Conservation (phyloP, 2,797 vertebrate species). For the Florisuga fusca region DNA sequence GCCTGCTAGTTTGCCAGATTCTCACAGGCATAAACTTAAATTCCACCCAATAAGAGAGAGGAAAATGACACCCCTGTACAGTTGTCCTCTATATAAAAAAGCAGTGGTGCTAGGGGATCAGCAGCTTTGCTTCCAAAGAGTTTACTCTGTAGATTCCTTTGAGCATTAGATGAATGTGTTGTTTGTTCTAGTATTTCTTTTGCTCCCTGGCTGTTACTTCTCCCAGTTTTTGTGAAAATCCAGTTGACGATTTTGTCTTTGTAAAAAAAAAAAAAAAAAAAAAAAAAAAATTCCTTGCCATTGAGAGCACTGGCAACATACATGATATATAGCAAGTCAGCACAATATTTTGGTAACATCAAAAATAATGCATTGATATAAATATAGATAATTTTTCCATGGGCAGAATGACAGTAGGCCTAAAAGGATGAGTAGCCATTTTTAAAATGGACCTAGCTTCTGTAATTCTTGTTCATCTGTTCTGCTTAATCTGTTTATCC, state of each 20-base stretch:
- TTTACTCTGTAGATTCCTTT: neutral
- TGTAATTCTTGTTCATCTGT: neutral
- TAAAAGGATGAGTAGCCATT: neutral
- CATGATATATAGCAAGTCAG: neutral
- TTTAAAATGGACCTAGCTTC: neutral
- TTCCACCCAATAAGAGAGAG: slow-evolving; percentile 27
- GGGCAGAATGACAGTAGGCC: neutral
- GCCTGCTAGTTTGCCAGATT: slow-evolving; percentile 59
- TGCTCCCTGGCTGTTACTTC: neutral
- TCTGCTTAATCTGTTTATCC: neutral
- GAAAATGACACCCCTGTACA: neutral
- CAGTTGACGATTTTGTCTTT: neutral
- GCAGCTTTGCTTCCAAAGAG: slow-evolving; percentile 17
- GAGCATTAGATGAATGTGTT: neutral
- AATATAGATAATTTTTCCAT: neutral
- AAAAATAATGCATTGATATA: neutral
- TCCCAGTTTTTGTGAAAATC: neutral
- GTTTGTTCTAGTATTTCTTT: neutral
- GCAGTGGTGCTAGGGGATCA: neutral
- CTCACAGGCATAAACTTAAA: slow-evolving; percentile 38
- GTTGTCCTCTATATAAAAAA: slow-evolving; percentile 9
- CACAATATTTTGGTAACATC: neutral
- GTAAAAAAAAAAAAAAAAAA: neutral
- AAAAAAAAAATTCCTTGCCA: neutral
- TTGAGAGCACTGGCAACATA: neutral